A percentile compares a stretch with the other conserved stretches of the same genome.
Evolutionary conservation across 2,113 vertebrate genomes (phyloP).

Genomic region (Trachemys scripta): DNA sequence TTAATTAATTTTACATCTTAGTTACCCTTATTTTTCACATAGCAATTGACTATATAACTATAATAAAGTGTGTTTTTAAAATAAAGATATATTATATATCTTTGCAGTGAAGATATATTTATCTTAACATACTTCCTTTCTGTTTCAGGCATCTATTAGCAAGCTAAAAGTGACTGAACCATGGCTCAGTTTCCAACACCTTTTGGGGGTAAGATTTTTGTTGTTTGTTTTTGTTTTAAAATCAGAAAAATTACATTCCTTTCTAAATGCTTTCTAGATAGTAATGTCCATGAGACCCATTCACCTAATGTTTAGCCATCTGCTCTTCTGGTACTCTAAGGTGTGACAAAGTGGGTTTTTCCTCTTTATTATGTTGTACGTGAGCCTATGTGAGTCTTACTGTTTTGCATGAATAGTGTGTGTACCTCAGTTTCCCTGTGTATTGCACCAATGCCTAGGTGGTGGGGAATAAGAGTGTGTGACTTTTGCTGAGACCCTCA

Average conservation of each 20-base stretch:
- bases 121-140: background rate
- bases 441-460: too few relatives aligned
- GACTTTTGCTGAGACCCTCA: too few relatives aligned
- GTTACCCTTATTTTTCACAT: background rate
- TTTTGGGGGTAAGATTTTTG: slow-evolving; percentile 90
- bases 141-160: slow-evolving; percentile 74
- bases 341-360: too few relatives aligned
- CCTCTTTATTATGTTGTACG: too few relatives aligned
- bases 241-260: fast-evolving
- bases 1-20: background rate
- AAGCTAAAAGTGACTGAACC: slow-evolving; percentile 86
- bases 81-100: background rate
- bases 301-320: background rate
- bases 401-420: too few relatives aligned
- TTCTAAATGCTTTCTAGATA: fast-evolving
- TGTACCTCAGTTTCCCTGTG: too few relatives aligned
- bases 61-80: background rate
- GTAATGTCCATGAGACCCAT: background rate
- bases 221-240: background rate
- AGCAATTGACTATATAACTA: background rate
- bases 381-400: too few relatives aligned
- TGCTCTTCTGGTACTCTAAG: background rate
- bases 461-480: too few relatives aligned
- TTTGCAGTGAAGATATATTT: background rate
- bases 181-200: slow-evolving; percentile 98